These are phyloP conservation scores for Stictocephala bisonia DNA, from an alignment of 2,888 invertebrate genomes.

Conservation along the genomic window DNA sequence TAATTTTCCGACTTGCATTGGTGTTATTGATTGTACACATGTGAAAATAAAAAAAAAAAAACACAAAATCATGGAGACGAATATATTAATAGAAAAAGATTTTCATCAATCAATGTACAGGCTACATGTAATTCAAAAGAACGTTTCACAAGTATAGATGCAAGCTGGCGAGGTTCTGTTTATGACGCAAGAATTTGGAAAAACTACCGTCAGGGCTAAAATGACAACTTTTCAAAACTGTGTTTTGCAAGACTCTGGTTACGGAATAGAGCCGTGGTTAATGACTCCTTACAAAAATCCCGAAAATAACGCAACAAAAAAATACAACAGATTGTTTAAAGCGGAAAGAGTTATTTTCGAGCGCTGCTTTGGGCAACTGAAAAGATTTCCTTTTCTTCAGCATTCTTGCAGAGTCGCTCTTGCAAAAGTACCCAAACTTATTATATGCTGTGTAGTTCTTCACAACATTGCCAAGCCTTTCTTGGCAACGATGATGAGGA, in stretches of 20 bases:
- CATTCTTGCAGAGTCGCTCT: neutral
- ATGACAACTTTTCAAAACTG: neutral
- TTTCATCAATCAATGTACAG: neutral
- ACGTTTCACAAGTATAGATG: too few relatives aligned
- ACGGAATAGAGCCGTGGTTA: neutral
- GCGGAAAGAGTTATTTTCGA: neutral
- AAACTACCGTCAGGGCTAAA: neutral
- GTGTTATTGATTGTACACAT: too few relatives aligned
- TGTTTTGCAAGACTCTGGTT: neutral
- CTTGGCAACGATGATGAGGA: too few relatives aligned
- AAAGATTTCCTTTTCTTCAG: neutral
- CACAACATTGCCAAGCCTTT: too few relatives aligned
- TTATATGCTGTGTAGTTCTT: neutral
- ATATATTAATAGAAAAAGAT: neutral
- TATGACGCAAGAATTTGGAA: too few relatives aligned
- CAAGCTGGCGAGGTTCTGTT: too few relatives aligned
- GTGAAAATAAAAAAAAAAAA: too few relatives aligned
- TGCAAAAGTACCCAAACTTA: neutral
- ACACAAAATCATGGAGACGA: too few relatives aligned
- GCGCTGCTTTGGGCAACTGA: conserved; percentile 4
- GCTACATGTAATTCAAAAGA: neutral
- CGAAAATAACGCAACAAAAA: neutral
- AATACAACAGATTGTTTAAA: neutral
- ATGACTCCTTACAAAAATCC: neutral
- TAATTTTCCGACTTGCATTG: neutral